phyloP scores from a whole-genome alignment of 1,140 invertebrate species.

The Zaprionus inermis region DNA sequence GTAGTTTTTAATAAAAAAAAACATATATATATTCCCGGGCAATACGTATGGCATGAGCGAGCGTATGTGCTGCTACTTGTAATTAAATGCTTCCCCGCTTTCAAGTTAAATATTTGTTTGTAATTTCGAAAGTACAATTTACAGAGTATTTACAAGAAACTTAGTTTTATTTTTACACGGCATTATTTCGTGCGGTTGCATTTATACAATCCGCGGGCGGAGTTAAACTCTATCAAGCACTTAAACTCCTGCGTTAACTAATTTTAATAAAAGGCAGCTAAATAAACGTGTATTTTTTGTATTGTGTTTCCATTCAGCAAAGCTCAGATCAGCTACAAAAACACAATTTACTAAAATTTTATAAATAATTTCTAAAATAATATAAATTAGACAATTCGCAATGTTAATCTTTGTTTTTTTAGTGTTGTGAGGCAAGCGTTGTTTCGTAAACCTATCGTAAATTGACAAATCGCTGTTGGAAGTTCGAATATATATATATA shows the following conservation, averaged over 20 bases:
- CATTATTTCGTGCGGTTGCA: not conserved
- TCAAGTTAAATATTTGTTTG: slow-evolving; percentile 22
- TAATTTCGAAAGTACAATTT: not conserved
- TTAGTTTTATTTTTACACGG: not conserved
- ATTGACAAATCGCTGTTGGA: not conserved
- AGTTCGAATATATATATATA: not conserved
- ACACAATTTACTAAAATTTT: not conserved
- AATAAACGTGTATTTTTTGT: not conserved
- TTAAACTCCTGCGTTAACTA: no score
- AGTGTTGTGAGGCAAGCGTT: slow-evolving; percentile 1
- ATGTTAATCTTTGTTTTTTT: not conserved
- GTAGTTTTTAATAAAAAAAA: slow-evolving; percentile 52
- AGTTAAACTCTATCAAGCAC: no score
- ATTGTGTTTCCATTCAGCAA: not conserved
- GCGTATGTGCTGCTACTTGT: slow-evolving; percentile 30
- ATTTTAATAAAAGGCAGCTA: not conserved
- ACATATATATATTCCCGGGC: slow-evolving; percentile 22
- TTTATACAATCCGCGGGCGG: slow-evolving; percentile 62
- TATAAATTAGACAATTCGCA: not conserved
- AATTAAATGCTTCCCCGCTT: slow-evolving; percentile 27
- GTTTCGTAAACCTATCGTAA: not conserved
- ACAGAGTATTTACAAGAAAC: slow-evolving; percentile 2
- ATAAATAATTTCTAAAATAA: not conserved
- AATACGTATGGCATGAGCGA: slow-evolving; percentile 24
- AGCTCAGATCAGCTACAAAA: not conserved